These are phyloP conservation scores for Myotis lucifugus DNA, from an alignment of 2,113 vertebrate species.

Conservation along the genomic window DNA sequence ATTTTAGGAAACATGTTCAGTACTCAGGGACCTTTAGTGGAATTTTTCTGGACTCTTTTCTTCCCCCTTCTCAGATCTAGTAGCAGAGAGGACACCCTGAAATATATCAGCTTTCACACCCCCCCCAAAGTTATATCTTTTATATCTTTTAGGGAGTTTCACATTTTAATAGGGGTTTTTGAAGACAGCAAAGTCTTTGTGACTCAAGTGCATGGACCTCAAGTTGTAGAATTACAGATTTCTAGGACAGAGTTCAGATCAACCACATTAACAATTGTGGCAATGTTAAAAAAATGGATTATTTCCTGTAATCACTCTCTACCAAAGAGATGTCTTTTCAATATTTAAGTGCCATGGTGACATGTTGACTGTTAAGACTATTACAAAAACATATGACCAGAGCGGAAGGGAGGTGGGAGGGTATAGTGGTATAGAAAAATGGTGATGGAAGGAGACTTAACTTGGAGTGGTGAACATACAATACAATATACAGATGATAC, in stretches of 20 bases:
- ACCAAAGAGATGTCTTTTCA: background rate
- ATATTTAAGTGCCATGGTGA: background rate
- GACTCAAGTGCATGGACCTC: background rate
- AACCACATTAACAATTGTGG: background rate
- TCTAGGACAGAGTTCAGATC: background rate
- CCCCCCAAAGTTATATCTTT: background rate
- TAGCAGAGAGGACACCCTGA: background rate
- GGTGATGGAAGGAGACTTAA: background rate
- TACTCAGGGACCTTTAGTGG: background rate
- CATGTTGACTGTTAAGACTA: background rate
- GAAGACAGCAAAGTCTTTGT: background rate
- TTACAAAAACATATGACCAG: background rate
- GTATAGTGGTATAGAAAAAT: background rate
- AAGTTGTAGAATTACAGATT: background rate
- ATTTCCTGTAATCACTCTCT: background rate
- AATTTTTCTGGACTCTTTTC: background rate
- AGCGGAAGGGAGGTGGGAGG: background rate
- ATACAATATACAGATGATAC: background rate
- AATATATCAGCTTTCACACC: background rate
- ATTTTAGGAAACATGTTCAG: background rate
- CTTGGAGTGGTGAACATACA: background rate
- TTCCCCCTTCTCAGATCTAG: background rate
- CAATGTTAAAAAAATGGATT: background rate
- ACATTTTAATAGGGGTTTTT: background rate
- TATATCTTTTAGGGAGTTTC: background rate